A percentile compares a stretch with the other conserved stretches of the same genome.
These are phyloP conservation scores for Dicerorhinus sumatrensis DNA, from an alignment of 2,113 vertebrate genomes.

Conservation along the genomic window DNA sequence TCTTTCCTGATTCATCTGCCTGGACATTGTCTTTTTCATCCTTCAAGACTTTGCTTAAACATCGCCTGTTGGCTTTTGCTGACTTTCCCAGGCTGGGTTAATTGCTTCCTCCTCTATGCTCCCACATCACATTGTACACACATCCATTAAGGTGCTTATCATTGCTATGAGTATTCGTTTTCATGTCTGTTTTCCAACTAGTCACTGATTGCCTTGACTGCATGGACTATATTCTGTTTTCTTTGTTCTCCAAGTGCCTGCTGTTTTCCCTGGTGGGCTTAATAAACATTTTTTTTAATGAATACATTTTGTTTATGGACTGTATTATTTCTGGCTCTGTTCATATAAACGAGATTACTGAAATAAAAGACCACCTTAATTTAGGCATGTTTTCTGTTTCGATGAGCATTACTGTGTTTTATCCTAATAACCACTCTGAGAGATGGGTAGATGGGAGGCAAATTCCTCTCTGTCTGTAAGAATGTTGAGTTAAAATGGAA, in stretches of 20 bases:
- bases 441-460: neutral
- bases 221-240: neutral
- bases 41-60: neutral
- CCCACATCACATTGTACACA: too few species aligned
- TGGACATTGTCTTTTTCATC: neutral
- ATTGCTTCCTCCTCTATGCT: neutral
- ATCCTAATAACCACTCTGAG: neutral
- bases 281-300: conserved; percentile 60
- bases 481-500: too few species aligned
- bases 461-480: neutral
- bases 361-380: neutral
- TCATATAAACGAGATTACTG: conserved; percentile 6
- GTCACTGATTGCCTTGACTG: neutral
- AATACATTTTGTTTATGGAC: conserved; percentile 35
- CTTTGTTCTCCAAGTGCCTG: conserved; percentile 26
- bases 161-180: neutral
- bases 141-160: neutral
- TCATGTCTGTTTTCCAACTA: neutral
- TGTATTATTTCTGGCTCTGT: neutral
- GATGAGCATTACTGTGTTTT: conserved; percentile 25
- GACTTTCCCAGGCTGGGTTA: neutral
- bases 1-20: neutral
- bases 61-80: neutral
- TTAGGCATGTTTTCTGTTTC: conserved; percentile 18
- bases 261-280: neutral